phyloP scores from a whole-genome alignment of 53 echinoderm and acorn worm genomes.

The Actinopyga echinites region DNA sequence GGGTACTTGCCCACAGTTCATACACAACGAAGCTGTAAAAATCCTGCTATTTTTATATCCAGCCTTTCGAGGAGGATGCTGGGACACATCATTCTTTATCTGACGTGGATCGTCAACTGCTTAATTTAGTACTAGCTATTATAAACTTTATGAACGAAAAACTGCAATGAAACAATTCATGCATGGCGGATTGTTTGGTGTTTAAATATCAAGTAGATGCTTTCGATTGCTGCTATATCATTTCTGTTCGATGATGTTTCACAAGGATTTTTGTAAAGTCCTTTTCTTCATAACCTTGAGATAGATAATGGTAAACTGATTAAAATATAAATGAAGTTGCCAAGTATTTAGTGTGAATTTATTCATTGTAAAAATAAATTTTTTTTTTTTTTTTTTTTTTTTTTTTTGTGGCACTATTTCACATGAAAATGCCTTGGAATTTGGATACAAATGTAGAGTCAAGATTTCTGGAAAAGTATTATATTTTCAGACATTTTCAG shows the following conservation, averaged over 20 bases:
- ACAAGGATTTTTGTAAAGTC: too few relatives aligned
- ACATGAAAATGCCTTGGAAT: background rate
- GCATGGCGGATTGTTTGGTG: too few relatives aligned
- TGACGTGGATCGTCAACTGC: too few relatives aligned
- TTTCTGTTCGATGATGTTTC: too few relatives aligned
- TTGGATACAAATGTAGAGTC: background rate
- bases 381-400: background rate
- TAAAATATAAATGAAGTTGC: background rate
- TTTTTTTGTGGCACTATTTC: background rate
- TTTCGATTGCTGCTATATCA: too few relatives aligned
- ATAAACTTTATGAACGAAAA: too few relatives aligned
- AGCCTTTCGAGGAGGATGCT: background rate
- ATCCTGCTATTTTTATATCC: background rate
- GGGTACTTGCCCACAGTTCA: background rate
- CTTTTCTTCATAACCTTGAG: too few relatives aligned
- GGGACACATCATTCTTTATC: too few relatives aligned
- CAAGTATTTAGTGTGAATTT: conserved; percentile 11
- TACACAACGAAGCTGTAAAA: conserved; percentile 5
- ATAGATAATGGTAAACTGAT: too few relatives aligned
- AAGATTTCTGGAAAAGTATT: background rate
- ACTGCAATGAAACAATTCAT: too few relatives aligned
- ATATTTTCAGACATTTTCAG: background rate
- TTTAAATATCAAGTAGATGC: too few relatives aligned
- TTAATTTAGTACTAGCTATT: too few relatives aligned
- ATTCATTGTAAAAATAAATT: conserved; percentile 11